Evolutionary conservation across 1,140 invertebrate species (phyloP), one percentile per base, ranked within the genome.

Genomic region (Anthonomus grandis): DNA sequence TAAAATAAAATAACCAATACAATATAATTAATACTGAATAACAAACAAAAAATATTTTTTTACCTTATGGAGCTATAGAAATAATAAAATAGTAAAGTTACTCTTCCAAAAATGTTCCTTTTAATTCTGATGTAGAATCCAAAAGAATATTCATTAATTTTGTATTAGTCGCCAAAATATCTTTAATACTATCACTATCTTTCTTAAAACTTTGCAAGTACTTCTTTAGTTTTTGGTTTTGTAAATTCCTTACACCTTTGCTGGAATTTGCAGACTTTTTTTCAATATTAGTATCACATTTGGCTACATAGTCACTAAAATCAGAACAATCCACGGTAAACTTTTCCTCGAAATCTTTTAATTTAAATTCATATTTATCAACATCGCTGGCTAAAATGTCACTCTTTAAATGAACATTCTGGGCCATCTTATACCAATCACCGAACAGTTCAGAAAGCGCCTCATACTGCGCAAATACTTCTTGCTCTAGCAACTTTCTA

Each of bases 381-480:
- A 86, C 78, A 69, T 90, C 88, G 67, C 87, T 86, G 62, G 86
- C 83, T 9, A 90, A 76, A 64, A 90, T 89, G 70, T 85, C 81
- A 13, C 82, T 82, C 71, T 90, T 85, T 34, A 89, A 71, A 70
- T 83, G 87, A 15, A 87, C 83, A 1, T 87, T 89, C 68, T 90
- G 87, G 5, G 87, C 87, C 76, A 87, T 87, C 76, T 90, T 90
- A 67, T 89, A 90, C 87, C 88, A 90, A 74, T 91, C 89, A 4
- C 86, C 86, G 27, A 89, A 74, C 64, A 81, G 82, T 65, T 89
- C 87, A 1, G 85, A 85, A 12, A 86, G 74, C 45, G 84, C 83
- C 17, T 79, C 79, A 18, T 87, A 83, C 2, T 82, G 76, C 8
- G 85, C 82, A 59, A 79, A 75, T 53, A 85, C 86, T 65, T 87